Evolutionary conservation across 2,797 vertebrate genomes (phyloP), one percentile per base, ranked within the genome.

Genomic region (Anas acuta): DNA sequence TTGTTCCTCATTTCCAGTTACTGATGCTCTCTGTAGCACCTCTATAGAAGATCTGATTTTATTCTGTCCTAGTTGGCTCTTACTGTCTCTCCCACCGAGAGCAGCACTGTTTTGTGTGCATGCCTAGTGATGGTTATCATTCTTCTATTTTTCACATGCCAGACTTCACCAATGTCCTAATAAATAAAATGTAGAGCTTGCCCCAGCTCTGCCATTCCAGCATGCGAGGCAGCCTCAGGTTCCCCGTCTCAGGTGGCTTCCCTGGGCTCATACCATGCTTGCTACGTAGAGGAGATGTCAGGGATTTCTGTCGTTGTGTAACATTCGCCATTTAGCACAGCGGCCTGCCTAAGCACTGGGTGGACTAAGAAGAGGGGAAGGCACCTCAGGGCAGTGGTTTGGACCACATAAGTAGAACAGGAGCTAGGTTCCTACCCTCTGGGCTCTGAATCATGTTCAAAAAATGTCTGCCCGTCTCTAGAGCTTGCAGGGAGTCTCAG

Each of bases 331-430:
- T 80, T 89, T 69, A 90, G 37, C 1, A 2, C 2, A 64, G 84
- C 43, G 87, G 69, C 75, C 84, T 92, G 90, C 65, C 65, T 80
- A 61, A 75, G 47, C 69, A 47, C 1, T 43, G 71, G 92, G 71
- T 82, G 57, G 57, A 83, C 72, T 65, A 61, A 76, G 64, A 82
- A 92, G 72, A 82, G 45, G 49, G 58, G 81, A 87, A 90, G 69
- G 75, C 75, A 92, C 86, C 84, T 93, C 93, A 83, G 64, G 89
- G 37, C 93, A 78, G n/a, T 92, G 92, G 78, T 72, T 93, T 93
- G 90, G 95, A 93, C 94, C 90, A 95, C 94, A 92, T 95, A 94
- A 96, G 96, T 95, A 85, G 95, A 95, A 87, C 90, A 84, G 96
- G 90, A 96, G 64, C 85, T 93, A 58, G 70, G 83, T 91, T 95